These are phyloP conservation scores for Bombus superbus DNA, from an alignment of 1,140 invertebrate species.

Conservation along the genomic window DNA sequence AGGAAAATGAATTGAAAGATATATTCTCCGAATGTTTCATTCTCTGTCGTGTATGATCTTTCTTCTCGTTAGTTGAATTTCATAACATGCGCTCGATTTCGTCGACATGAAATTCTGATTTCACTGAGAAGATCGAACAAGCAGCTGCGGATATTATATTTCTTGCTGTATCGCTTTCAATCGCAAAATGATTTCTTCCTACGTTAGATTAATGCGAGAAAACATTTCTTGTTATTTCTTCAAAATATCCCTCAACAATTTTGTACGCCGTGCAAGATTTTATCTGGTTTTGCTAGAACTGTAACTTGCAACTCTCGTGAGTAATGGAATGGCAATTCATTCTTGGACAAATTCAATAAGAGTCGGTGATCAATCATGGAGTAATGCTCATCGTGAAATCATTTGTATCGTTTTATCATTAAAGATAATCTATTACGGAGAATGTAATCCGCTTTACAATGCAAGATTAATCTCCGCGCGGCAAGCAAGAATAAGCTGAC, in stretches of 20 bases:
- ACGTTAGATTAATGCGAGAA: background rate
- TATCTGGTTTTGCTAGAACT: background rate
- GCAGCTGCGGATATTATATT: background rate
- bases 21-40: background rate
- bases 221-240: background rate
- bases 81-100: background rate
- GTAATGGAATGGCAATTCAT: slow-evolving; percentile 34
- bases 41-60: background rate
- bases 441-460: slow-evolving; percentile 6
- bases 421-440: slow-evolving; percentile 25
- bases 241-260: background rate
- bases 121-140: no score
- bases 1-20: background rate
- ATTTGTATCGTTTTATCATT: slow-evolving; percentile 33
- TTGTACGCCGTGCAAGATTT: background rate
- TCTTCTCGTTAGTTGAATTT: background rate
- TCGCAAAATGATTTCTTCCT: background rate
- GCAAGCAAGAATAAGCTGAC: background rate
- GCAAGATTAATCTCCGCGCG: background rate
- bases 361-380: slow-evolving; percentile 17
- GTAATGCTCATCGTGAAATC: slow-evolving; percentile 11
- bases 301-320: slow-evolving; percentile 8
- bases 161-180: background rate
- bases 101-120: background rate
- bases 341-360: slow-evolving; percentile 39